These are phyloP conservation scores for Drosophila mayaguana DNA, from an alignment of 2,888 invertebrate species.

Conservation along the genomic window DNA sequence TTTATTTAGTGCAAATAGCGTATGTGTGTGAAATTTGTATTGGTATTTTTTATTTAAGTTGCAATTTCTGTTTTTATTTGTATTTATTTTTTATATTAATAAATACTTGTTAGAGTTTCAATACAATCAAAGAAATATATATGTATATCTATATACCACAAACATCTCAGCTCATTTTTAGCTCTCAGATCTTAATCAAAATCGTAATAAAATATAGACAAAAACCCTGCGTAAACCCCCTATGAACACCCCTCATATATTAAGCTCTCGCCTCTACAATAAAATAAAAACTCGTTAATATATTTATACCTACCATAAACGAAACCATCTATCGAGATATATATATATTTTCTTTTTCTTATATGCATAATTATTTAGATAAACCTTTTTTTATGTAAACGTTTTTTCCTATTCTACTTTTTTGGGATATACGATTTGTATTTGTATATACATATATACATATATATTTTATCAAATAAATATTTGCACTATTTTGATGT, in stretches of 20 bases:
- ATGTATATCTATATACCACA: conserved; percentile 10
- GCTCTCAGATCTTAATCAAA: conserved; percentile 13
- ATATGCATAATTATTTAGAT: conserved; percentile 44
- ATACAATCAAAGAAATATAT: conserved; percentile 6
- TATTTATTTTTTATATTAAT: conserved; percentile 16
- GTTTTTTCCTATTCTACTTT: conserved; percentile 37
- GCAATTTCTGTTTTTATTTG: conserved; percentile 16
- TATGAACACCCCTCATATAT: conserved; percentile 25
- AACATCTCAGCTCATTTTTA: conserved; percentile 39
- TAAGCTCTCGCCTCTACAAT: conserved; percentile 51
- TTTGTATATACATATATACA: conserved; percentile 11
- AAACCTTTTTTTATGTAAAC: conserved; percentile 60
- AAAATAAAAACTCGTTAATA: conserved; percentile 38
- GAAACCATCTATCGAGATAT: conserved; percentile 12
- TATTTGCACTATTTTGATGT: conserved; percentile 42
- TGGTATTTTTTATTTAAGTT: conserved; percentile 21
- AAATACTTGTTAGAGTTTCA: conserved; percentile 20
- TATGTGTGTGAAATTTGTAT: conserved; percentile 27
- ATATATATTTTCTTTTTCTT: conserved; percentile 12
- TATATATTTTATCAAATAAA: conserved; percentile 1
- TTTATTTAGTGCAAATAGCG: conserved; percentile 24
- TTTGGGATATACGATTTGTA: conserved; percentile 25
- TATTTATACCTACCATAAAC: conserved; percentile 17
- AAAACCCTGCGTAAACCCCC: conserved; percentile 9
- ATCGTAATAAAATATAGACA: conserved; percentile 1